These are phyloP conservation scores for Lacerta viridis DNA, from an alignment of 2,797 vertebrate species.

Conservation along the genomic window DNA sequence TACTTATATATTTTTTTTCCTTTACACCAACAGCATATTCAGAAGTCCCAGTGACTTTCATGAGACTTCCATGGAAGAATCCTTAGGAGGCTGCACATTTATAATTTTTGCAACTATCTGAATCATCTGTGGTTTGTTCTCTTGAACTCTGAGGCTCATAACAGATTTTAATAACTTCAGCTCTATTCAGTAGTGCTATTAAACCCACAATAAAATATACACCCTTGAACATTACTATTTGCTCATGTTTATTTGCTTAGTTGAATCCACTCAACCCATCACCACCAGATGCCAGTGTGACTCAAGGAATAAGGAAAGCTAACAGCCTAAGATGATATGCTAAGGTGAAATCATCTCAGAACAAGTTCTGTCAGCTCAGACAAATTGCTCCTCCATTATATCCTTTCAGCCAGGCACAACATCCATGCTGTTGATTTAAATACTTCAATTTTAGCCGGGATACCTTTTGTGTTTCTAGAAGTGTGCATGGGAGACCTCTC, in stretches of 20 bases:
- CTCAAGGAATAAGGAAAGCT: slow-evolving; percentile 57
- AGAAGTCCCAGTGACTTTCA: background rate
- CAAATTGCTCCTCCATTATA: slow-evolving; percentile 37
- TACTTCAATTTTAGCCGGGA: slow-evolving; percentile 4
- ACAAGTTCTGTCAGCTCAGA: slow-evolving; percentile 28
- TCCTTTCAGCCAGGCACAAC: slow-evolving; percentile 23
- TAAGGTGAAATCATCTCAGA: slow-evolving; percentile 31
- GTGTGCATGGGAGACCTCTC: background rate
- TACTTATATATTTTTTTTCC: too few relatives aligned
- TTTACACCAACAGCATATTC: background rate
- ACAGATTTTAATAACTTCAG: background rate
- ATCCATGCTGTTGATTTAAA: background rate
- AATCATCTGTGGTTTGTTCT: background rate
- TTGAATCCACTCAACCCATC: background rate
- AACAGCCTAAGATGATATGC: background rate
- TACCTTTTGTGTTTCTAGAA: background rate
- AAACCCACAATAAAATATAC: background rate
- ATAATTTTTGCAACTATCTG: background rate
- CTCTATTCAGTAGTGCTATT: background rate
- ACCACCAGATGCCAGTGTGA: slow-evolving; percentile 78
- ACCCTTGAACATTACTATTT: background rate
- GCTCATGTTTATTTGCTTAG: background rate
- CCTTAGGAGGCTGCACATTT: background rate
- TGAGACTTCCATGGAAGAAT: slow-evolving; percentile 25
- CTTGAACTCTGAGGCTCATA: background rate